Percentiles rank a stretch among this genome's conserved stretches.
Evolutionary conservation across 2,797 vertebrate genomes (phyloP).

Genomic region (Eulemur rubriventer): DNA sequence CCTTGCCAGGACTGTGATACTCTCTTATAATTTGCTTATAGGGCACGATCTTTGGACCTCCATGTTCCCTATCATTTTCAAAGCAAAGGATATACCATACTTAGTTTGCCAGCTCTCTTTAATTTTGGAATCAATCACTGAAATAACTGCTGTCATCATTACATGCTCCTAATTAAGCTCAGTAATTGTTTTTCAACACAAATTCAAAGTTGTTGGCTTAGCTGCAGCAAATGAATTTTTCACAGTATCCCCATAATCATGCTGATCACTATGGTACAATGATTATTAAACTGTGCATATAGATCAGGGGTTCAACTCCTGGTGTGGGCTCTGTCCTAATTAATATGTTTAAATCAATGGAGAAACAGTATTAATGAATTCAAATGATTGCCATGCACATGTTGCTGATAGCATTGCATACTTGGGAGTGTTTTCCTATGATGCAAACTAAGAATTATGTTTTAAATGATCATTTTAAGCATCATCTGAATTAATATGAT

Average conservation of each 20-base stretch:
- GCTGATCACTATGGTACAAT: conserved; percentile 82
- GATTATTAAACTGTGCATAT: conserved; percentile 83
- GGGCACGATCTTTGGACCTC: background rate
- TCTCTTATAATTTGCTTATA: background rate
- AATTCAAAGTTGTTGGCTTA: conserved; percentile 83
- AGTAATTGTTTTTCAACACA: conserved; percentile 88
- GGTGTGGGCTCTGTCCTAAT: conserved; percentile 79
- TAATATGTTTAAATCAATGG: conserved; percentile 79
- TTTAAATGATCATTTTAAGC: conserved; percentile 53
- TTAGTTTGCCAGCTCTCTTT: conserved; percentile 82
- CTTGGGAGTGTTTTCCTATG: background rate
- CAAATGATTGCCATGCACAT: conserved; percentile 48
- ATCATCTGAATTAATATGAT: background rate
- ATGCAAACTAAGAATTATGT: background rate
- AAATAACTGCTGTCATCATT: conserved; percentile 88
- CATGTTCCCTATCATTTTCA: conserved; percentile 47
- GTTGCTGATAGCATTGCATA: conserved; percentile 42
- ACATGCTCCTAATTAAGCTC: conserved; percentile 86
- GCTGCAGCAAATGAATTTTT: conserved; percentile 83
- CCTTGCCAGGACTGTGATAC: background rate
- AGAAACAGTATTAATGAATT: conserved; percentile 73
- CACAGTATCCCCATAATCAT: conserved; percentile 81
- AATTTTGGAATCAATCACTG: conserved; percentile 86
- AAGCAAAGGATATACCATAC: conserved; percentile 62
- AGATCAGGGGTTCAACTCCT: conserved; percentile 81